Percentiles rank a stretch among this genome's conserved stretches.
These are phyloP conservation scores for Cylindroiulus punctatus DNA, from an alignment of 2,888 invertebrate genomes.

Conservation along the genomic window DNA sequence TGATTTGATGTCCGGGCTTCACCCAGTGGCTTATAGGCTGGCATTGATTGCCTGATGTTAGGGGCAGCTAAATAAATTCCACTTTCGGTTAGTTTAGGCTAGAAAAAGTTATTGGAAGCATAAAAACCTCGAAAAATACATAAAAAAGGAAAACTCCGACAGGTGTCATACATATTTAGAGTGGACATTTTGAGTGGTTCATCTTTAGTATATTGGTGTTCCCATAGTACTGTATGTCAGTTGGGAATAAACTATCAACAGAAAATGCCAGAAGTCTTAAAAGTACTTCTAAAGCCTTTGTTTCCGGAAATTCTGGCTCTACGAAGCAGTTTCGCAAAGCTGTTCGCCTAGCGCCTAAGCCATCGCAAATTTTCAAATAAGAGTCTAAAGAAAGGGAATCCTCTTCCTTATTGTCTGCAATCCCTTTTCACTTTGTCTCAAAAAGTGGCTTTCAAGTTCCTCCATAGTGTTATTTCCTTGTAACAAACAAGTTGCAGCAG, in stretches of 20 bases:
- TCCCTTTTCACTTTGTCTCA: constrained; percentile 31
- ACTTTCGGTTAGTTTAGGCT: no score
- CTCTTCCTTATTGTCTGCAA: not conserved
- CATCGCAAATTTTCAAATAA: constrained; percentile 30
- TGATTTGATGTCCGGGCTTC: no score
- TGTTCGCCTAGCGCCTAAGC: not conserved
- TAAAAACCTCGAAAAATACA: no score
- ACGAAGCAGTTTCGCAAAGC: not conserved
- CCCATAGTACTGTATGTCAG: no score
- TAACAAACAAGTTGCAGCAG: not conserved
- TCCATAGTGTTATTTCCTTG: not conserved
- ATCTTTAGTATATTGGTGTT: no score
- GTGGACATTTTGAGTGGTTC: no score
- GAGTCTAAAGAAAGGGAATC: not conserved
- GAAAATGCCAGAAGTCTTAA: constrained; percentile 15
- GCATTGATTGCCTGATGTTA: no score
- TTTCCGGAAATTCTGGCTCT: not conserved
- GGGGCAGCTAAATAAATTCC: no score
- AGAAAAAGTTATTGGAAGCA: no score
- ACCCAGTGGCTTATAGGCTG: no score
- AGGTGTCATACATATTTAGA: no score
- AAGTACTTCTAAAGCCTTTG: not conserved
- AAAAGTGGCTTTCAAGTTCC: not conserved
- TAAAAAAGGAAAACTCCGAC: no score
- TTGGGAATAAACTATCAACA: not conserved